Percentiles rank a stretch among this genome's conserved stretches.
These are phyloP conservation scores for Rhamnusium bicolor DNA, from an alignment of 2,888 invertebrate genomes.

Conservation along the genomic window DNA sequence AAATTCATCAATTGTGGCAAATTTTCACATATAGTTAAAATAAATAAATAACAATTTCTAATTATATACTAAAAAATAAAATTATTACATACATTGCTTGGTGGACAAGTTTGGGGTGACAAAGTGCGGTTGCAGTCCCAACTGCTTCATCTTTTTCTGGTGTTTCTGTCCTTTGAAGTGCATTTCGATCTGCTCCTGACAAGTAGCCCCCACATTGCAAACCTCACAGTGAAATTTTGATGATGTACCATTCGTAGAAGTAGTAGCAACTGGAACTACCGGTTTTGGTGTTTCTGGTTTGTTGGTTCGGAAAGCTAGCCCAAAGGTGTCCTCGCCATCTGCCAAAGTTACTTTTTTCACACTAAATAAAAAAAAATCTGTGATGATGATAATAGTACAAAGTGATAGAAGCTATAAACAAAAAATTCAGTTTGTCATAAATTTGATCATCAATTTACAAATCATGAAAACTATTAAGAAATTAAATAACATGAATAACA, in stretches of 20 bases:
- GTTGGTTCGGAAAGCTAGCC: slow-evolving; percentile 55
- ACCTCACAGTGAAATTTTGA: slow-evolving; percentile 62
- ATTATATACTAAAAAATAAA: background rate
- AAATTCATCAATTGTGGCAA: too few species aligned
- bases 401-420: too few species aligned
- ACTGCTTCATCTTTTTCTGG: slow-evolving; percentile 72
- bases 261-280: background rate
- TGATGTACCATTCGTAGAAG: background rate
- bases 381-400: background rate
- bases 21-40: too few species aligned
- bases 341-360: slow-evolving; percentile 31
- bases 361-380: too few species aligned
- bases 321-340: slow-evolving; percentile 62
- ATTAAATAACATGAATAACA: background rate
- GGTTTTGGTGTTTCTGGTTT: slow-evolving; percentile 3
- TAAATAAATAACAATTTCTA: too few species aligned
- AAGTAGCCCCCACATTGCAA: slow-evolving; percentile 73
- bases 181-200: slow-evolving; percentile 75
- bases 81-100: slow-evolving; percentile 18
- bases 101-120: background rate
- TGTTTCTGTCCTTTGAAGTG: slow-evolving; percentile 78
- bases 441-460: too few species aligned
- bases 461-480: too few species aligned
- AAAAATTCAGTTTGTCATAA: too few species aligned
- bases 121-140: slow-evolving; percentile 57